Conservation (phyloP, 2,797 vertebrate genomes). For the Pagetopsis macropterus region DNA sequence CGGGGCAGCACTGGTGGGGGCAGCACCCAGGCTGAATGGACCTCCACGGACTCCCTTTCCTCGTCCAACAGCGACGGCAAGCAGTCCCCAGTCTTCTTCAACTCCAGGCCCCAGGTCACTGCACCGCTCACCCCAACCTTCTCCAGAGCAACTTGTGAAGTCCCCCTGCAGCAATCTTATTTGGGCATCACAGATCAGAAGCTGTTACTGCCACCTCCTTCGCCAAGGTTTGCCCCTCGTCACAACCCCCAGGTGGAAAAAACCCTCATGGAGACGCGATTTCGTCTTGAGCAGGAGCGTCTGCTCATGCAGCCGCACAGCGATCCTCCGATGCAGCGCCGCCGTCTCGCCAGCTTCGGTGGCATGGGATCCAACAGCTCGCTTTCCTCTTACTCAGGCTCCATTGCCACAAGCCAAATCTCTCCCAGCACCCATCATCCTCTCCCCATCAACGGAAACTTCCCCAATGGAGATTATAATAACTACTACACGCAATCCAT, state of each 20-base stretch:
- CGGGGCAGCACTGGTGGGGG: conserved; percentile 74
- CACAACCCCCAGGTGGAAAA: conserved; percentile 96
- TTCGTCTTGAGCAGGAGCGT: conserved; percentile 93
- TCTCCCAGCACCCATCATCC: conserved; percentile 80
- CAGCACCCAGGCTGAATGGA: conserved; percentile 86
- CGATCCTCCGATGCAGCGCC: conserved; percentile 86
- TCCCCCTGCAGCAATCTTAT: conserved; percentile 73
- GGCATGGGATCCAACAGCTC: conserved; percentile 94
- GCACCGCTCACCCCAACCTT: conserved; percentile 65
- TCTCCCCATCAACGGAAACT: conserved; percentile 87
- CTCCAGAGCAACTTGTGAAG: conserved; percentile 71
- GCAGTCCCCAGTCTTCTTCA: conserved; percentile 83
- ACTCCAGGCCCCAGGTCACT: conserved; percentile 63
- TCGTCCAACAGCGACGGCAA: conserved; percentile 97
- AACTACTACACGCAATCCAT: conserved; percentile 87
- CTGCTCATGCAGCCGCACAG: conserved; percentile 86
- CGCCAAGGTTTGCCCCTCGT: conserved; percentile 84
- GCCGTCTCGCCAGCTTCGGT: conserved; percentile 93
- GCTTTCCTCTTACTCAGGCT: conserved; percentile 90
- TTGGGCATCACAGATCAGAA: conserved; percentile 83
- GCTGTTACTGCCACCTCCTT: conserved; percentile 87
- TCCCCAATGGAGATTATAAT: conserved; percentile 87
- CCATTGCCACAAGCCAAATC: conserved; percentile 82
- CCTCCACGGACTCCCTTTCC: conserved; percentile 94
- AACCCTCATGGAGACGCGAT: conserved; percentile 97